Conservation (phyloP, 2,888 invertebrate genomes). For the Thereva unica region DNA sequence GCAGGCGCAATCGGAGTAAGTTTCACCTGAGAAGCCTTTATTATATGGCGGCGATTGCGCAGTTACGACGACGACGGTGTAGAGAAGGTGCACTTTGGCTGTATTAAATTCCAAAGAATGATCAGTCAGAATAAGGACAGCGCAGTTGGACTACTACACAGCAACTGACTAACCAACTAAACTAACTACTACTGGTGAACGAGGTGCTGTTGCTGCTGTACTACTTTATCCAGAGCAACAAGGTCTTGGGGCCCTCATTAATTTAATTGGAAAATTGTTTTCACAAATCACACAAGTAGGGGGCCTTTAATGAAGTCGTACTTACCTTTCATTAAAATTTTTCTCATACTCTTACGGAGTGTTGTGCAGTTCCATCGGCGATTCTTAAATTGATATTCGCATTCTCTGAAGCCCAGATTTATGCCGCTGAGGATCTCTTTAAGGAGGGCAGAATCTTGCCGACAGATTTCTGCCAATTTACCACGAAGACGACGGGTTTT, state of each 20-base stretch:
- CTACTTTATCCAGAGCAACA: slow-evolving; percentile 10
- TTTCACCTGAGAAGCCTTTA: slow-evolving; percentile 2
- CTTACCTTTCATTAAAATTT: slow-evolving; percentile 84
- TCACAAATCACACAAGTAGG: slow-evolving; percentile 43
- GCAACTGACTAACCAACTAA: too few species aligned
- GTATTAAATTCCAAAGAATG: slow-evolving; percentile 12
- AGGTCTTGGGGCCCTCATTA: slow-evolving; percentile 42
- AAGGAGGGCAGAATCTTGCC: slow-evolving; percentile 78
- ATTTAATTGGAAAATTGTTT: slow-evolving; percentile 47
- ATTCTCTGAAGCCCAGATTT: slow-evolving; percentile 80
- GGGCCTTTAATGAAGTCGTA: slow-evolving; percentile 33
- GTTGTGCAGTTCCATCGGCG: slow-evolving; percentile 90
- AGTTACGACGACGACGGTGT: slow-evolving; percentile 2
- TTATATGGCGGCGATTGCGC: background rate
- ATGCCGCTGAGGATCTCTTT: slow-evolving; percentile 85
- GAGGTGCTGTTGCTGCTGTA: too few species aligned
- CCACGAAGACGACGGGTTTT: slow-evolving; percentile 78
- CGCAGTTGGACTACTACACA: background rate
- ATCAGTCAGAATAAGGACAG: slow-evolving; percentile 22
- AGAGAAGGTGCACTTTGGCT: background rate
- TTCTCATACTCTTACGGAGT: slow-evolving; percentile 76
- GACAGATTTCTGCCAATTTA: slow-evolving; percentile 80
- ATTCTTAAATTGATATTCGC: slow-evolving; percentile 83
- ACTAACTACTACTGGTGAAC: too few species aligned
- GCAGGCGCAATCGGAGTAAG: slow-evolving; percentile 33